phyloP scores from a whole-genome alignment of 2,113 vertebrate species.

The Motacilla alba region DNA sequence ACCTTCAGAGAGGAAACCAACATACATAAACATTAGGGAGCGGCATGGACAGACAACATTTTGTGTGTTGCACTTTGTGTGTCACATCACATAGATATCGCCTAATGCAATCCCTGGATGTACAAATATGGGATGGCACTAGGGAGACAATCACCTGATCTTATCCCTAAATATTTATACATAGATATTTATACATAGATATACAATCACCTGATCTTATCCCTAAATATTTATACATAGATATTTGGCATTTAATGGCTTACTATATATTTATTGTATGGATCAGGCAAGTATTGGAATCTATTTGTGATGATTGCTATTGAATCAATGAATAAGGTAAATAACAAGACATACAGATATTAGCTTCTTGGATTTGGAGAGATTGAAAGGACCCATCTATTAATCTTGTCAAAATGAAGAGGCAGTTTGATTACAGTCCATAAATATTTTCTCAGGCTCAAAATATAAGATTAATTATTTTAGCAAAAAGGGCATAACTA shows the following conservation, averaged over 20 bases:
- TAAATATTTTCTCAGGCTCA: neutral
- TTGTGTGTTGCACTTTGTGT: no score
- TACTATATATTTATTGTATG: neutral
- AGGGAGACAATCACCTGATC: neutral
- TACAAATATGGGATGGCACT: neutral
- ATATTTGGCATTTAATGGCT: neutral
- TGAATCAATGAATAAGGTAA: neutral
- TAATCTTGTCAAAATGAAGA: neutral
- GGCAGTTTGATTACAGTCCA: neutral
- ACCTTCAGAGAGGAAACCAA: neutral
- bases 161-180: neutral
- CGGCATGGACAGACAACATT: accelerated
- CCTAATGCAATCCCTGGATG: neutral
- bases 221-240: neutral
- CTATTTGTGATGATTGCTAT: neutral
- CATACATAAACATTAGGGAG: neutral
- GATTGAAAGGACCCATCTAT: neutral
- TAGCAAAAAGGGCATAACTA: neutral
- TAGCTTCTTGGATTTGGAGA: neutral
- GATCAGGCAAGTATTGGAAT: neutral
- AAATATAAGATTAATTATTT: slow-evolving; percentile 1
- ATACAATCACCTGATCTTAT: neutral
- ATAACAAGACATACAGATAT: neutral
- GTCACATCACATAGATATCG: neutral
- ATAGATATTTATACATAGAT: no score